Base-by-base conservation (phyloP, 2,113 vertebrate genomes). In the Stictonetta naevosa region DNA sequence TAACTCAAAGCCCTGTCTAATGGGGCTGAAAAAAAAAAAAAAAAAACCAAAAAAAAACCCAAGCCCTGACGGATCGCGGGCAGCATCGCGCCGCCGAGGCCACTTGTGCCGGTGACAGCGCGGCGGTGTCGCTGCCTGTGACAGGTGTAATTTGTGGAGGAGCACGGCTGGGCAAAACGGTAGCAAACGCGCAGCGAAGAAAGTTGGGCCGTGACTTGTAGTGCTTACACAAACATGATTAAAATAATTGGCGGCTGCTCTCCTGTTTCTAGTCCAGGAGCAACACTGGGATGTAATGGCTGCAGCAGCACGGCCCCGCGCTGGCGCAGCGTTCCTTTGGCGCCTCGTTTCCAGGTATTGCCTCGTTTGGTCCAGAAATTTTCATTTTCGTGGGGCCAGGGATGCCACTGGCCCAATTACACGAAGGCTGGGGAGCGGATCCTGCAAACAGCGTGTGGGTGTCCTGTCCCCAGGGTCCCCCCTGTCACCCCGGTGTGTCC, bases 71-170 rank as follows among this genome's bases (percentile, higher is more conserved):
- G 40, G 74, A 36, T 40, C 28, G 28, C 53, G 55, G 58, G 66
- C 36, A 60, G 21, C 1, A 1, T 74, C 55, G 6, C 20, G 11
- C 58, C 10, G 6, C 15, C 8, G 6, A n/a, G 38, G 10, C 29
- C 29, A 11, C 34, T 59, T 46, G 66, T 66, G 31, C 17, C 78
- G 28, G 2, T 18, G 38, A n/a, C 18, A 64, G 67, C 13, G 21
- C 59, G 13, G 16, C 6, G 59, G 10, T 44, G 33, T 3, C 8
- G n/a, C 40, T 71, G 68, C 56, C 56, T 36, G 25, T 28, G 60
- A 7, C 0, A 3, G 6, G 0, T 6, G 21, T 11, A 44, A 36
- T 25, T 48, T 25, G 1, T 0, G 14, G 67, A 60, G 9, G 31
- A 34, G 8, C 0, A 0, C 4, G 34, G 15, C 46, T 74, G 71